phyloP scores from a whole-genome alignment of 1,140 invertebrate genomes.

The Polypedilum vanderplanki region DNA sequence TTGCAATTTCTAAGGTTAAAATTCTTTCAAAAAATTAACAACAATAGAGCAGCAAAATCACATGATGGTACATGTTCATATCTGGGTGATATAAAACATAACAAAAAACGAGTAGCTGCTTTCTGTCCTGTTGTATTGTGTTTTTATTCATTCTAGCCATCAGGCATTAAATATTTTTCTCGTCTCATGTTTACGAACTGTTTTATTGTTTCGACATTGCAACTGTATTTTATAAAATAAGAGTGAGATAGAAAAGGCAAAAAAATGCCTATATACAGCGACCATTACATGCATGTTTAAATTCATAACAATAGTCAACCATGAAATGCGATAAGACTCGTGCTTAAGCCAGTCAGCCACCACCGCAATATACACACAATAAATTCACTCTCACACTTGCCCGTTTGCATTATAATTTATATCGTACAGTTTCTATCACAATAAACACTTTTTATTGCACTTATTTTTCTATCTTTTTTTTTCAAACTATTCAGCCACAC shows the following conservation, averaged over 20 bases:
- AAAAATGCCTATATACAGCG: not conserved
- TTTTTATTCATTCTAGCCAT: not conserved
- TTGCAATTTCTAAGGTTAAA: too few species aligned
- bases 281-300: constrained; percentile 21
- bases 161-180: not conserved
- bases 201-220: constrained; percentile 9
- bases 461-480: not conserved
- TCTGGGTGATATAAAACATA: not conserved
- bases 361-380: not conserved
- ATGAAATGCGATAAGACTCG: constrained; percentile 27
- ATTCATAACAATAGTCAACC: constrained; percentile 24
- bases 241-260: not conserved
- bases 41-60: not conserved
- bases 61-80: not conserved
- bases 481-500: not conserved
- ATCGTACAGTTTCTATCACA: not conserved
- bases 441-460: constrained; percentile 6
- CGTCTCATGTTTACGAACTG: not conserved
- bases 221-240: not conserved
- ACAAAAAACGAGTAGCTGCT: not conserved
- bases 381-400: not conserved
- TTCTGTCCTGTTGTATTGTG: not conserved
- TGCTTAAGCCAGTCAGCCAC: not conserved
- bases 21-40: not conserved
- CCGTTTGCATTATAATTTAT: constrained; percentile 7